Conservation (phyloP, 1,140 invertebrate species). For the Anastrepha ludens region DNA sequence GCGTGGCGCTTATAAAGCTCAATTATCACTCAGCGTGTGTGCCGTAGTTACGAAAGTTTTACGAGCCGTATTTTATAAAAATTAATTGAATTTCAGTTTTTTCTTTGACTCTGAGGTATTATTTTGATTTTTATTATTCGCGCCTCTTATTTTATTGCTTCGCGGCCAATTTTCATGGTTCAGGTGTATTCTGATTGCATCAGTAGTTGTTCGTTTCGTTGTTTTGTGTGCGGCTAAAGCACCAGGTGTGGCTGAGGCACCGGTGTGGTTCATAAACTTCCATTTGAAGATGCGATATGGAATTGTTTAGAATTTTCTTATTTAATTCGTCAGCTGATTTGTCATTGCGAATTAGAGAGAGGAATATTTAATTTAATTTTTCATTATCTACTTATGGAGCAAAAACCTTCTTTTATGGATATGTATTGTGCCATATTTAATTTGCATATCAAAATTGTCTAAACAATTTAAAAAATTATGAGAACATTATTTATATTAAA, state of each 20-base stretch:
- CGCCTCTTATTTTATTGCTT: not conserved
- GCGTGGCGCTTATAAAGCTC: not conserved
- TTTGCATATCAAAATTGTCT: too few relatives aligned
- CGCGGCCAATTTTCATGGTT: conserved; percentile 9
- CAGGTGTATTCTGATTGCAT: not conserved
- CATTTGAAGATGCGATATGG: not conserved
- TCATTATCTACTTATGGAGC: too few relatives aligned
- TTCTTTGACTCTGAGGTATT: not conserved
- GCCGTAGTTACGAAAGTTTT: not conserved
- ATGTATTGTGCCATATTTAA: too few relatives aligned
- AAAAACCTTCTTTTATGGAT: too few relatives aligned
- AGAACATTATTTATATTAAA: too few relatives aligned
- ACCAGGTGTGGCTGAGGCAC: too few relatives aligned
- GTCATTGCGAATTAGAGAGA: too few relatives aligned
- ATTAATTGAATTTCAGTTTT: conserved; percentile 1
- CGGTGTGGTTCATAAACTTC: not conserved
- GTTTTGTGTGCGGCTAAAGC: not conserved
- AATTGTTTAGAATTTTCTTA: too few relatives aligned
- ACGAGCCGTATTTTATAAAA: conserved; percentile 26
- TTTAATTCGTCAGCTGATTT: too few relatives aligned
- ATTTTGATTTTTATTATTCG: conserved; percentile 7
- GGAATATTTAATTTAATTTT: too few relatives aligned
- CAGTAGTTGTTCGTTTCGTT: too few relatives aligned
- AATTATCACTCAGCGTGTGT: not conserved
- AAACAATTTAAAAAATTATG: too few relatives aligned